Conservation (phyloP, 2,888 invertebrate genomes). For the Rhopalosiphum nymphaeae region DNA sequence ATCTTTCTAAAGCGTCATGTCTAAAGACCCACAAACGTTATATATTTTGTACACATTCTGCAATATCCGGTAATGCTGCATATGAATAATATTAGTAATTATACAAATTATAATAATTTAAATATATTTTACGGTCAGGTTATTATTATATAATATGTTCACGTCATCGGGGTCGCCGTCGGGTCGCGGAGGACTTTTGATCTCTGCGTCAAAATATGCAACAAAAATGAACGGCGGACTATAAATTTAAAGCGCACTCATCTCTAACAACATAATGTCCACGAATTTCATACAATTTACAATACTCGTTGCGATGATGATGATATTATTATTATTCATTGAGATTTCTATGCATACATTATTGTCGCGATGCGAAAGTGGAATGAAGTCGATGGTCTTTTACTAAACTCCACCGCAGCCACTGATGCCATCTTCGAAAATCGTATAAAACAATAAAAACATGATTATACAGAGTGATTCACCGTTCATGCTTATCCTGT, state of each 20-base stretch:
- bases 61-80: background rate
- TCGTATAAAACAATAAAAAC: background rate
- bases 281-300: background rate
- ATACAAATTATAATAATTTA: background rate
- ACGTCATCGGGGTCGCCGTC: background rate
- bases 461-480: background rate
- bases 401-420: background rate
- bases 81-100: background rate
- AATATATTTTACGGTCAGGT: background rate
- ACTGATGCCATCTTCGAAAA: background rate
- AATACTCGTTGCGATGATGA: background rate
- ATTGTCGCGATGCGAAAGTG: background rate
- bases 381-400: background rate
- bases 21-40: background rate
- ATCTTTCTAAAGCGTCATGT: background rate
- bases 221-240: background rate
- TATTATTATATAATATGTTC: background rate
- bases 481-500: too few relatives aligned
- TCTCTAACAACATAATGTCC: background rate
- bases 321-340: background rate
- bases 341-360: background rate
- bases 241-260: background rate
- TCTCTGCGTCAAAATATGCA: background rate
- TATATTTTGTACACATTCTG: background rate
- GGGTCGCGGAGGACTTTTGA: background rate